A percentile compares a stretch with the other conserved stretches of the same genome.
Evolutionary conservation across 2,797 vertebrate genomes (phyloP).

Genomic region (Nannoperca obscura): DNA sequence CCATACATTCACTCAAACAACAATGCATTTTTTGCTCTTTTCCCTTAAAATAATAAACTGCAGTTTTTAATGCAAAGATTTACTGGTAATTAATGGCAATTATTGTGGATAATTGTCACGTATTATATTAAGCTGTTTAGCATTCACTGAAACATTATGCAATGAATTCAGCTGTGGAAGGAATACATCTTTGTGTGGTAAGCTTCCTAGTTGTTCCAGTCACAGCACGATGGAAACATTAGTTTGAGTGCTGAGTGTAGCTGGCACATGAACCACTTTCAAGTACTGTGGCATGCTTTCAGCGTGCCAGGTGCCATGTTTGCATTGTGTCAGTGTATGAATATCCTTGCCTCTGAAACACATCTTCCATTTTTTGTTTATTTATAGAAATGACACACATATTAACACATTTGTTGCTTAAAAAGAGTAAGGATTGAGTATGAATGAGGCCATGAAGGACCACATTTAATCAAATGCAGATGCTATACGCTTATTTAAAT

Average conservation of each 20-base stretch:
- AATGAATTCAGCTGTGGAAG: background rate
- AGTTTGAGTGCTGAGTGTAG: background rate
- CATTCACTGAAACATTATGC: background rate
- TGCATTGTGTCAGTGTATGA: background rate
- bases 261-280: background rate
- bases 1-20: background rate
- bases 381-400: background rate
- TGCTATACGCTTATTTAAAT: constrained; percentile 21
- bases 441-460: background rate
- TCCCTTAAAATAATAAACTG: background rate
- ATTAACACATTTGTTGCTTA: constrained; percentile 12
- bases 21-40: background rate
- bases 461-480: constrained; percentile 34
- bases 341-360: background rate
- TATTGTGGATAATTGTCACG: background rate
- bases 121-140: background rate
- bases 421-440: background rate
- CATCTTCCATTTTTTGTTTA: background rate
- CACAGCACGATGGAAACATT: background rate
- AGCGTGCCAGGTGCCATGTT: background rate
- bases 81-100: background rate
- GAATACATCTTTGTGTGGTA: background rate
- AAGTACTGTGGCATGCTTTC: constrained; percentile 1
- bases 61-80: background rate
- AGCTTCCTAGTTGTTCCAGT: background rate